Evolutionary conservation across 92 coral and sea anemone genomes (phyloP).

Genomic region (Porites evermanni): DNA sequence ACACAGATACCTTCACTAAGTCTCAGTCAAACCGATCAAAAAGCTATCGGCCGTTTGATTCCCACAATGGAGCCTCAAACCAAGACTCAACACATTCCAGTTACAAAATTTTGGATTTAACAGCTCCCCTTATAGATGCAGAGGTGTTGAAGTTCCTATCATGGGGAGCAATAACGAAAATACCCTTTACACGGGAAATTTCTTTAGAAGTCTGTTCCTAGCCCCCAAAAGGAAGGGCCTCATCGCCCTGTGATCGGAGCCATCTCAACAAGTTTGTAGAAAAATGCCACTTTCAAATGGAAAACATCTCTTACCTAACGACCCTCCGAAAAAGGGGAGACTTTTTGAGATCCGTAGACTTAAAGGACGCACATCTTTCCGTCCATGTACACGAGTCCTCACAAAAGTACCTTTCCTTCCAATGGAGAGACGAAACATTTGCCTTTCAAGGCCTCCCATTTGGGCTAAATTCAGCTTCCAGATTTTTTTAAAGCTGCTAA

Average conservation of each 20-base stretch:
- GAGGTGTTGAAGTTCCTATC: constrained; percentile 14
- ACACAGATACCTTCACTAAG: not conserved
- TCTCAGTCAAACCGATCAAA: constrained; percentile 17
- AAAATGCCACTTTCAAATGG: constrained; percentile 41
- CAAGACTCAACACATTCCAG: constrained; percentile 22
- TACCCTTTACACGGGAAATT: constrained; percentile 7
- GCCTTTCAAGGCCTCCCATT: constrained; percentile 51
- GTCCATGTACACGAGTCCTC: constrained; percentile 34
- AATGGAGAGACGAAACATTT: constrained; percentile 9
- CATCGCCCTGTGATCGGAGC: not conserved
- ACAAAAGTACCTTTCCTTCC: constrained; percentile 23
- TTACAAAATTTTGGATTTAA: constrained; percentile 14
- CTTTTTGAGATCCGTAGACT: constrained; percentile 39
- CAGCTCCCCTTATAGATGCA: constrained; percentile 31
- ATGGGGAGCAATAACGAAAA: not conserved
- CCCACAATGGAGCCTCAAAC: constrained; percentile 18
- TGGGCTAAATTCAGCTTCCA: constrained; percentile 55
- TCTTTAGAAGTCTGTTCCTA: constrained; percentile 13
- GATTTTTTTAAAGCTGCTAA: constrained; percentile 42
- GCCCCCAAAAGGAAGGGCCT: constrained; percentile 15
- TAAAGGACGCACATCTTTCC: constrained; percentile 44
- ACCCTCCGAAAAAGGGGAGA: constrained; percentile 33
- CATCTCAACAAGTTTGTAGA: constrained; percentile 17
- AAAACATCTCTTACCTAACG: constrained; percentile 30
- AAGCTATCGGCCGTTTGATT: not conserved